Percentiles rank a stretch among this genome's conserved stretches.
These are phyloP conservation scores for Oreonectes daqikongensis DNA, from an alignment of 2,797 vertebrate species.

Conservation along the genomic window DNA sequence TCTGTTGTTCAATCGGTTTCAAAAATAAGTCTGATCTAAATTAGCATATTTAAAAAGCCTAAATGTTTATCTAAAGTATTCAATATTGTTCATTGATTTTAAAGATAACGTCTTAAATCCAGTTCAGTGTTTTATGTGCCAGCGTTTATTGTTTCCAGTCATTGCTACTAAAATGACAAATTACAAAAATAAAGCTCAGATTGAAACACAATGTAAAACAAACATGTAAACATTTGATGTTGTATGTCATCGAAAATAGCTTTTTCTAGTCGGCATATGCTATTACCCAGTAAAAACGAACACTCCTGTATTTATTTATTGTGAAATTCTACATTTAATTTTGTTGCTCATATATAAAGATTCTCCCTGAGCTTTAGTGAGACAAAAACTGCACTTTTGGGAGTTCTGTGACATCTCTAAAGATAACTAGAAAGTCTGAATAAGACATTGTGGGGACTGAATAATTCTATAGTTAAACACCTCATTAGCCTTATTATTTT, in stretches of 20 bases:
- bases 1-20: too few species aligned
- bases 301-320: background rate
- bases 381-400: background rate
- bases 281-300: background rate
- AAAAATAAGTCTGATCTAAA: background rate
- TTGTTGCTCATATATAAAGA: constrained; percentile 4
- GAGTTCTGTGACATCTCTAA: background rate
- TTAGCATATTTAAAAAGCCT: too few species aligned
- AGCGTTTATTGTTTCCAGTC: constrained; percentile 16
- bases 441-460: background rate
- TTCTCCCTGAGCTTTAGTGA: background rate
- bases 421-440: background rate
- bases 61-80: background rate
- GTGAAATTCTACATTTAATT: background rate
- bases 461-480: background rate
- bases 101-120: background rate
- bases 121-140: background rate
- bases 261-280: background rate
- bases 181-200: constrained; percentile 8
- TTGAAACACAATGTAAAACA: background rate
- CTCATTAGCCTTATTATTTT: background rate
- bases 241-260: background rate
- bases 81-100: background rate
- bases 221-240: background rate
- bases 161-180: background rate